phyloP scores from a whole-genome alignment of 2,797 vertebrate genomes.

The Periophthalmus magnuspinnatus region DNA sequence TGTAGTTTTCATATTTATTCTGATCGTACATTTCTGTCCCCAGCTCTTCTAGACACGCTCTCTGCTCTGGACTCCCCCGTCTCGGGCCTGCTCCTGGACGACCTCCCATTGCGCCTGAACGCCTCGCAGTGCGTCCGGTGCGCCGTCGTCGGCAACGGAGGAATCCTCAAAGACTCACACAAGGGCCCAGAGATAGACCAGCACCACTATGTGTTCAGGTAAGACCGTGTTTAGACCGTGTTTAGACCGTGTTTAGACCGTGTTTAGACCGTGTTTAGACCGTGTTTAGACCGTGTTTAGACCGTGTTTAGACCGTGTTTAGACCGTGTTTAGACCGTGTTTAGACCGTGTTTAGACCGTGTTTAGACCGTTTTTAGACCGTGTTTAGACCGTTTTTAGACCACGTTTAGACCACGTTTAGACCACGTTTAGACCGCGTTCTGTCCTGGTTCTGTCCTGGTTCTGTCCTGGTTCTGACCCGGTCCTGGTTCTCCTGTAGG shows the following conservation, averaged over 20 bases:
- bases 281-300: not conserved
- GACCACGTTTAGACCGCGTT: not conserved
- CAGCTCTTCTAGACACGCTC: constrained; percentile 72
- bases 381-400: not conserved
- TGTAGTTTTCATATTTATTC: too few relatives aligned
- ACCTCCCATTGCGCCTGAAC: constrained; percentile 38
- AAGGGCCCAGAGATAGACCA: constrained; percentile 80
- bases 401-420: too few relatives aligned
- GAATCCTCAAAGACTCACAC: constrained; percentile 77
- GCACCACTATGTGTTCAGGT: constrained; percentile 86
- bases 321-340: not conserved
- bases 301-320: too few relatives aligned
- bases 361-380: not conserved
- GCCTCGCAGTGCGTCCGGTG: constrained; percentile 69
- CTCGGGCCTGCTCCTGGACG: constrained; percentile 73
- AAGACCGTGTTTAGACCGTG: not conserved
- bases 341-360: not conserved
- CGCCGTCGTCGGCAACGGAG: constrained; percentile 83
- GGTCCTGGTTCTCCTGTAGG: constrained; percentile 50
- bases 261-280: not conserved
- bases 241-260: not conserved
- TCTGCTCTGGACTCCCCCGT: constrained; percentile 71
- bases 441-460: too few relatives aligned
- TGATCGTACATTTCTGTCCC: not conserved
- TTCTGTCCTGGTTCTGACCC: not conserved